Percentiles rank a stretch among this genome's conserved stretches.
Conservation (phyloP, 2,113 vertebrate species). For the Corythoichthys haematopterus region DNA sequence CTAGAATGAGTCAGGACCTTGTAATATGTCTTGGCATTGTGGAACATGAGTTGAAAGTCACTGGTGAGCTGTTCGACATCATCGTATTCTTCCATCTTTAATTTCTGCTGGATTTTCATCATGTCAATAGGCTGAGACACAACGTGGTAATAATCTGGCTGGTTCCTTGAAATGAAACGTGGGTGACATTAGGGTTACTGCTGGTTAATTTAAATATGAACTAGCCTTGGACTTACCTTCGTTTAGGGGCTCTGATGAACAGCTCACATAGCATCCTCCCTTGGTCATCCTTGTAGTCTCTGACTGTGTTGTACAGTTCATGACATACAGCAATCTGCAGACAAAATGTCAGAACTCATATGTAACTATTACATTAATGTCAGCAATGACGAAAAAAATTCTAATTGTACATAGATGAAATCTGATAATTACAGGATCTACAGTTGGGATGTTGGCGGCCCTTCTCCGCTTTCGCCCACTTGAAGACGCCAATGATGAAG, state of each 20-base stretch:
- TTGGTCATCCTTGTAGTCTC: conserved; percentile 98
- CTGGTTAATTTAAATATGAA: neutral
- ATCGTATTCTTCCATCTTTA: conserved; percentile 99
- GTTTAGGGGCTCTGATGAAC: conserved; percentile 94
- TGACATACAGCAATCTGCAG: conserved; percentile 95
- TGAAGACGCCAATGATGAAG: conserved; percentile 81
- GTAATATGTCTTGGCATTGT: conserved; percentile 94
- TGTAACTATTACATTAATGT: neutral
- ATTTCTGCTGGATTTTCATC: conserved; percentile 98
- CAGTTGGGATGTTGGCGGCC: conserved; percentile 89
- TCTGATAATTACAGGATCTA: conserved; percentile 89
- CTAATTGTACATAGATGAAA: conserved; percentile 11
- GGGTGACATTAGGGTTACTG: neutral
- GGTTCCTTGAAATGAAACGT: conserved; percentile 75
- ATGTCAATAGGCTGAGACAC: conserved; percentile 98
- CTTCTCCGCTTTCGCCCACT: conserved; percentile 90
- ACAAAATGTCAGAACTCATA: conserved; percentile 20
- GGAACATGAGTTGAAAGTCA: conserved; percentile 94
- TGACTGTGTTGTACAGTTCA: conserved; percentile 94
- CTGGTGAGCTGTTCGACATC: conserved; percentile 90
- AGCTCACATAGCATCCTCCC: conserved; percentile 94
- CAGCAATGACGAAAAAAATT: neutral
- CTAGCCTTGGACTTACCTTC: conserved; percentile 75
- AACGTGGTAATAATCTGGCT: conserved; percentile 97
- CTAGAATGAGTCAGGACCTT: conserved; percentile 74